Evolutionary conservation across 2,113 vertebrate genomes (phyloP).

Genomic region (Syngnathus scovelli): DNA sequence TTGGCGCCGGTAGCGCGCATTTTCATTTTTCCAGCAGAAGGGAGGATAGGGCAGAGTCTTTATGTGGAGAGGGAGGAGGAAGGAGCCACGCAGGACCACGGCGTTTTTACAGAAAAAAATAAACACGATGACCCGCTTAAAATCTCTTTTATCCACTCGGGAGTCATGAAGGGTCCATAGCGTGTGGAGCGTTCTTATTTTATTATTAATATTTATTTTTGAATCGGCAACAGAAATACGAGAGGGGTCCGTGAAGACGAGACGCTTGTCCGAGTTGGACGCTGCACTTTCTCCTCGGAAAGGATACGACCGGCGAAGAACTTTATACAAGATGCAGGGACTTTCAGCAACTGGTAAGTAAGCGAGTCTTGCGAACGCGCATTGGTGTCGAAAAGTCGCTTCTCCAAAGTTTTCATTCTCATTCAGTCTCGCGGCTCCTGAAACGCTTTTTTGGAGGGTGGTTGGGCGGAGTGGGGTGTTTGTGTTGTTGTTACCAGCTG

Average conservation of each 20-base stretch:
- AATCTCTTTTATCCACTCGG: constrained; percentile 8
- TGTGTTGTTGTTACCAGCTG: constrained; percentile 59
- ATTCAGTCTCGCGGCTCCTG: not conserved
- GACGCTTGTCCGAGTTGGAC: constrained; percentile 39
- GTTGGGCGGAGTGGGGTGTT: not conserved
- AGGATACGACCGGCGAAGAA: constrained; percentile 33
- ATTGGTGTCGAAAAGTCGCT: not conserved
- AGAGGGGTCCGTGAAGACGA: constrained; percentile 27
- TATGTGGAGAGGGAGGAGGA: constrained; percentile 53
- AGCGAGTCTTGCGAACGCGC: not conserved
- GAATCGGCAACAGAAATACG: constrained; percentile 23
- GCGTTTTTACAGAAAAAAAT: constrained; percentile 12
- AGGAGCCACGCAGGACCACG: constrained; percentile 33
- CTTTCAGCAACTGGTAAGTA: constrained; percentile 63
- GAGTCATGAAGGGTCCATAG: constrained; percentile 23
- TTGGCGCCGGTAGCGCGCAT: constrained; percentile 40
- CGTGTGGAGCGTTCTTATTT: not conserved
- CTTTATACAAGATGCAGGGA: constrained; percentile 64
- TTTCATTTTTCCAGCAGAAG: constrained; percentile 36
- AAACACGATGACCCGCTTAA: constrained; percentile 20
- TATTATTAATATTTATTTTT: not conserved
- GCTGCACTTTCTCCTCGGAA: constrained; percentile 34
- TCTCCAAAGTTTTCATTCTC: not conserved
- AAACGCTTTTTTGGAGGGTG: constrained; percentile 19
- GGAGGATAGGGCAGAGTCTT: constrained; percentile 40